These are phyloP conservation scores for Mystacornis crossleyi DNA, from an alignment of 2,113 vertebrate genomes.

Conservation along the genomic window DNA sequence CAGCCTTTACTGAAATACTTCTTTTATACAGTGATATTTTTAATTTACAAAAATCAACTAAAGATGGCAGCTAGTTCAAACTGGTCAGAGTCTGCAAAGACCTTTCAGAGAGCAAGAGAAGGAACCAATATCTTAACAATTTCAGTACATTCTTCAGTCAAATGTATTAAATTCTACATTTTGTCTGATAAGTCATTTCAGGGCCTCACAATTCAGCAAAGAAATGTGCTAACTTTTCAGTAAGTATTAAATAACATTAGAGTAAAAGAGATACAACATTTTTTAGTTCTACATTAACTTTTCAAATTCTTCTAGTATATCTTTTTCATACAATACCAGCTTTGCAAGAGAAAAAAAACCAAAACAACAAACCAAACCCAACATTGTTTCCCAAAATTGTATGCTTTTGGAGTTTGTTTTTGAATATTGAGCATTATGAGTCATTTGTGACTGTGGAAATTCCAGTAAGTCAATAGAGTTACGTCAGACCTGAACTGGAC, in stretches of 20 bases:
- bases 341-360: not conserved
- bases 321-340: not conserved
- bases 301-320: not conserved
- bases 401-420: not conserved
- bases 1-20: not conserved
- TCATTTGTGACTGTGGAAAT: slow-evolving; percentile 41
- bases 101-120: not conserved
- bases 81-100: not conserved
- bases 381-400: not conserved
- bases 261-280: not conserved
- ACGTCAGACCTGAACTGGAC: not conserved
- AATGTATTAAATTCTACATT: not conserved
- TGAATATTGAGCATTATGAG: slow-evolving; percentile 14
- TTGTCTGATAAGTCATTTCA: not conserved
- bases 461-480: slow-evolving; percentile 28
- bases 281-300: not conserved
- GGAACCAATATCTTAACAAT: not conserved
- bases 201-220: not conserved
- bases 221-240: not conserved
- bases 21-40: not conserved
- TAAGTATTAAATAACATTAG: not conserved
- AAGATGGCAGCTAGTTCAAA: not conserved
- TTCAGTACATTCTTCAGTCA: not conserved
- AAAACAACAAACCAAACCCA: not conserved
- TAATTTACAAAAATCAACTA: not conserved